Evolutionary conservation across 2,113 vertebrate genomes (phyloP).

Genomic region (Hyla sarda): DNA sequence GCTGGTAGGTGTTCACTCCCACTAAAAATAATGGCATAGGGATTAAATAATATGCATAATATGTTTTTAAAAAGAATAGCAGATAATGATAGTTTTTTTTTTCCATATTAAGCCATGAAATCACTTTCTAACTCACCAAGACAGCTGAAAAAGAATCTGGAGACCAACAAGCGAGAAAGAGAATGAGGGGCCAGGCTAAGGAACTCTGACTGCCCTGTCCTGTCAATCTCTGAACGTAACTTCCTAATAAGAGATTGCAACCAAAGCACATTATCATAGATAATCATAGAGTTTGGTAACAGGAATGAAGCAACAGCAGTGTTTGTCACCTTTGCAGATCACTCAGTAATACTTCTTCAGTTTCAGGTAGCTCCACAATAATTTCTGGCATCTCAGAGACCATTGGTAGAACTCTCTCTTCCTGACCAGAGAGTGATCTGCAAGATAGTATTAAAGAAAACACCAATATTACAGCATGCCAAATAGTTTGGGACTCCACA

Average conservation of each 20-base stretch:
- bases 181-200: slow-evolving; percentile 65
- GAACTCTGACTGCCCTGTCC: slow-evolving; percentile 62
- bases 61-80: too few species aligned
- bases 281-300: not conserved
- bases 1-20: too few species aligned
- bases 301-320: not conserved
- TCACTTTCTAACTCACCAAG: slow-evolving; percentile 67
- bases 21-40: too few species aligned
- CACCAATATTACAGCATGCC: too few species aligned
- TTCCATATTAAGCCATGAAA: too few species aligned
- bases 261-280: not conserved
- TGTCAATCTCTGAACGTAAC: slow-evolving; percentile 64
- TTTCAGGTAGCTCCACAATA: slow-evolving; percentile 62
- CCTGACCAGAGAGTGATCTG: slow-evolving; percentile 62
- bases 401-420: slow-evolving; percentile 58
- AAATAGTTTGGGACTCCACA: too few species aligned
- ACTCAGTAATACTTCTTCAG: slow-evolving; percentile 54
- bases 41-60: too few species aligned
- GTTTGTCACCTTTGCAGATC: slow-evolving; percentile 65
- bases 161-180: slow-evolving; percentile 63
- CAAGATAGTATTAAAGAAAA: not conserved
- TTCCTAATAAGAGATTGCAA: slow-evolving; percentile 57
- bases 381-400: slow-evolving; percentile 67
- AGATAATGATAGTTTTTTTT: too few species aligned
- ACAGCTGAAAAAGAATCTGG: slow-evolving; percentile 69